phyloP scores from a whole-genome alignment of 1,140 invertebrate genomes.

The Homalodisca vitripennis region DNA sequence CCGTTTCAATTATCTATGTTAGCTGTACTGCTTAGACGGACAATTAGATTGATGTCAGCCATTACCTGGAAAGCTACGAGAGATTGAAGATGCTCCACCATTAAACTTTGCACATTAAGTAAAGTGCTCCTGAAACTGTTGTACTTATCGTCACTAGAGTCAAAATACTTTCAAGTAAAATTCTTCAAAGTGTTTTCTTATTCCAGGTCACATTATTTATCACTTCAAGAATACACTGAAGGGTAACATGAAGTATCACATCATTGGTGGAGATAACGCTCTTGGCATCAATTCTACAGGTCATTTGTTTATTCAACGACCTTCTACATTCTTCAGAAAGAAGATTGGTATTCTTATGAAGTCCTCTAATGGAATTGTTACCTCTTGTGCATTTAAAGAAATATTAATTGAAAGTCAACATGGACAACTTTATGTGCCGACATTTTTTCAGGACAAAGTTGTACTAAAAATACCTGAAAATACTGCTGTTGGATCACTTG shows the following conservation, averaged over 20 bases:
- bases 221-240: not conserved
- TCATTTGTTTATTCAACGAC: not conserved
- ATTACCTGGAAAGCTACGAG: no score
- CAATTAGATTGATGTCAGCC: no score
- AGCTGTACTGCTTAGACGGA: no score
- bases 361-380: constrained; percentile 53
- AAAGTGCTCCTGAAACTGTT: no score
- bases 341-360: constrained; percentile 49
- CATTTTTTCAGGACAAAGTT: constrained; percentile 27
- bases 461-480: not conserved
- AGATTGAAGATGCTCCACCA: no score
- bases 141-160: no score
- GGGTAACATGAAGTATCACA: not conserved
- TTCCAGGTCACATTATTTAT: constrained; percentile 6
- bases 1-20: no score
- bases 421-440: constrained; percentile 44
- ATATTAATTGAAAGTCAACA: constrained; percentile 58
- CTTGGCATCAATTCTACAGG: not conserved
- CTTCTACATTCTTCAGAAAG: not conserved
- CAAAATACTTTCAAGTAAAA: no score
- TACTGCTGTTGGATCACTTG: not conserved
- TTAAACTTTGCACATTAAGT: no score
- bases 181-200: not conserved
- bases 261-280: not conserved
- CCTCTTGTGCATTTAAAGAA: constrained; percentile 63